Base-by-base conservation (phyloP, 2,888 invertebrate species). In the Augiades crinisus region DNA sequence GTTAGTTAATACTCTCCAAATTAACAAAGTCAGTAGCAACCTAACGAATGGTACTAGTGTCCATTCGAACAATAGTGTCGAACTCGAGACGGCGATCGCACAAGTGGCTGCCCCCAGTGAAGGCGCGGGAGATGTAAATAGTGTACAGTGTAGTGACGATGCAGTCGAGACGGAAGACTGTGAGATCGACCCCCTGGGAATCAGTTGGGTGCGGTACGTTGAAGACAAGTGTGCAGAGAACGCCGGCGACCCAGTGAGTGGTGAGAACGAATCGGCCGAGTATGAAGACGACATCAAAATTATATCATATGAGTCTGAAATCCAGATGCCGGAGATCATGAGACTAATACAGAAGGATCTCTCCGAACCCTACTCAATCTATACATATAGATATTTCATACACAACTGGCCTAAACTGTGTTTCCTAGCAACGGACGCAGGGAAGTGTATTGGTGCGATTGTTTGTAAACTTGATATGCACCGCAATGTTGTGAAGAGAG, bases 331-430 rank as follows among this genome's bases (percentile, higher is more conserved):
- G 70, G 96, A 98, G 87, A 99, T 99, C 66, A 99, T 99, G 98
- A 94, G 95, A 90, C 94, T 99, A 74, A 99, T 99, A 81, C 98
- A 99, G 79, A 98, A 98, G 84, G 99, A 99, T 92, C 92, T 99
- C 66, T 99, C 99, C 55, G 99, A 99, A 92, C 99, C 99, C 30
- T 99, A 99, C 91, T 99, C 99, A 62, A 99, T 99, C 91, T 99
- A 99, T 88, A 99, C 99, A 21, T 99, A 99, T 91, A 94, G 99
- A 90, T 99, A 99, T 92, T 99, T 99, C 91, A 99, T 99, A 81
- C 98, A 99, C 85, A 99, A 99, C 86, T 99, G 99, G 99, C 99
- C 99, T 79, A 97, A 99, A 88, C 91, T 99, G 64, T 99, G 99
- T 90, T 98, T 98, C 90, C 91, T 99, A 91, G 98, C 98, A 55